These are phyloP conservation scores for Echiichthys vipera DNA, from an alignment of 2,797 vertebrate genomes.

Conservation along the genomic window DNA sequence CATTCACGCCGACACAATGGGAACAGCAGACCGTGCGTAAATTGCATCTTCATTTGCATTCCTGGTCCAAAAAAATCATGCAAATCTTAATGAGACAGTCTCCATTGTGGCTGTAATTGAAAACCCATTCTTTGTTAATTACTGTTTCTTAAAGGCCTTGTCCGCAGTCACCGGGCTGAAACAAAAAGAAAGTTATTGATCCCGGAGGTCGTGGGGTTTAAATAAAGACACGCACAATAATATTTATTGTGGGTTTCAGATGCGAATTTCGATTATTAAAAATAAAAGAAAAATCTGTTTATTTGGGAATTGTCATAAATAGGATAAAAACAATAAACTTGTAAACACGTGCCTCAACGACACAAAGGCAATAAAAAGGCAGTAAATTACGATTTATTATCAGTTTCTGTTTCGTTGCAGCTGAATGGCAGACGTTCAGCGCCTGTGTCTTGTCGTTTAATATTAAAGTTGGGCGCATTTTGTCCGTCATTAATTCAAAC, in stretches of 20 bases:
- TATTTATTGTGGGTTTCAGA: slow-evolving; percentile 44
- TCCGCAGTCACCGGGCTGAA: slow-evolving; percentile 82
- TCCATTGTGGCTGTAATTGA: slow-evolving; percentile 86
- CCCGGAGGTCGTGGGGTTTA: slow-evolving; percentile 64
- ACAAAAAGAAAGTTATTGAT: slow-evolving; percentile 83
- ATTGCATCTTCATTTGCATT: slow-evolving; percentile 88
- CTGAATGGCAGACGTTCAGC: slow-evolving; percentile 35
- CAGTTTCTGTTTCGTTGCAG: not conserved
- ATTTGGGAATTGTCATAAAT: not conserved
- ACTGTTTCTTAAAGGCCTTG: slow-evolving; percentile 80
- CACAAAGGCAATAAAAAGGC: slow-evolving; percentile 13
- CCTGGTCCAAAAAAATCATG: slow-evolving; percentile 82
- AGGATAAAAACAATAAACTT: not conserved
- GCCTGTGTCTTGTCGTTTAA: slow-evolving; percentile 14
- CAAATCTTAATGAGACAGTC: slow-evolving; percentile 87
- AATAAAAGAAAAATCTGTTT: not conserved
- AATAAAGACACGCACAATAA: slow-evolving; percentile 55
- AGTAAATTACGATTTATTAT: slow-evolving; percentile 34
- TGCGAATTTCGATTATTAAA: slow-evolving; percentile 25
- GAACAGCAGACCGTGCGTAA: slow-evolving; percentile 86
- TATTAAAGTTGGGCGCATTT: slow-evolving; percentile 46
- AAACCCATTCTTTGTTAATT: slow-evolving; percentile 86
- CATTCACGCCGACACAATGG: slow-evolving; percentile 82
- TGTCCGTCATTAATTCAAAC: slow-evolving; percentile 33
- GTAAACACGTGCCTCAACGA: not conserved